Conservation (phyloP, 2,797 vertebrate species). For the Urosaurus nigricauda region DNA sequence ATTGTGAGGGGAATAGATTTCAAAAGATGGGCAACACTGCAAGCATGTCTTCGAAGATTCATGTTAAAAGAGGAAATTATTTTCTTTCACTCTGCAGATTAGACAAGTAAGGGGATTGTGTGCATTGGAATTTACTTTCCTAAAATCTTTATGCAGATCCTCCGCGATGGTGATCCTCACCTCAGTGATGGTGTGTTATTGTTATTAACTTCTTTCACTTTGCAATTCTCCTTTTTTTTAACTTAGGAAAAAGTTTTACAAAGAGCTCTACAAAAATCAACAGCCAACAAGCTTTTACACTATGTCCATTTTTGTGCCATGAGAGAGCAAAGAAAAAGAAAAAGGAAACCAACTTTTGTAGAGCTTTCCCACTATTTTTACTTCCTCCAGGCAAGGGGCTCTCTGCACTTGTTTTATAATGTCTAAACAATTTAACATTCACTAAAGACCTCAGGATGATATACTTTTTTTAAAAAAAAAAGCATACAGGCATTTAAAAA, state of each 20-base stretch:
- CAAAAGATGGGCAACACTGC: not conserved
- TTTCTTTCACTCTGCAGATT: not conserved
- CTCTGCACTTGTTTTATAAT: not conserved
- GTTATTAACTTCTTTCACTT: not conserved
- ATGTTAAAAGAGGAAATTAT: not conserved
- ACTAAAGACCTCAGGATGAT: no score
- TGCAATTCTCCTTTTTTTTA: not conserved
- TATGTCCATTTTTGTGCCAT: not conserved
- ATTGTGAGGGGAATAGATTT: not conserved
- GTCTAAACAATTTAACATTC: not conserved
- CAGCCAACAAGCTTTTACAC: not conserved
- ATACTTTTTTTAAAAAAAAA: no score
- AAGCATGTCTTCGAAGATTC: no score
- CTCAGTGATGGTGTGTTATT: not conserved
- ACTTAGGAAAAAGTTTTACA: not conserved
- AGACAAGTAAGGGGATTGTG: no score
- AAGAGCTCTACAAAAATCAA: not conserved
- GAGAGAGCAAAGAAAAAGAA: not conserved
- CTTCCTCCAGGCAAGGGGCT: not conserved
- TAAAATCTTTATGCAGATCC: not conserved
- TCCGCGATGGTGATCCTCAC: no score
- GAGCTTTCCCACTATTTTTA: not conserved
- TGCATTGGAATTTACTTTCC: not conserved
- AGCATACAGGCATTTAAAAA: not conserved
- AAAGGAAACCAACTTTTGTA: not conserved